Conservation (phyloP, 1,140 invertebrate genomes). For the Phenacoccus solenopsis region DNA sequence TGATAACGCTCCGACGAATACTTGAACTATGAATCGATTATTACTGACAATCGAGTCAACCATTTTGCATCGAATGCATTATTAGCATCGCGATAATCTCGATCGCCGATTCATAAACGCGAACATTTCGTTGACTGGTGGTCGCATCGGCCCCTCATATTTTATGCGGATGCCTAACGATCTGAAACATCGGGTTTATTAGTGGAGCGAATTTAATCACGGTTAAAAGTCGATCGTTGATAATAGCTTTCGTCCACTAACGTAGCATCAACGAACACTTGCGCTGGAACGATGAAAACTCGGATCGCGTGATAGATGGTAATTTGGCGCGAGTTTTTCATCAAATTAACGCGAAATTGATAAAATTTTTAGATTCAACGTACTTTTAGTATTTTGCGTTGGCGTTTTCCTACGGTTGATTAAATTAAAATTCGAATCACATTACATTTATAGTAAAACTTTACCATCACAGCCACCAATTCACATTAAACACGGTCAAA, state of each 20-base stretch:
- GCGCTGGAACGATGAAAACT: no score
- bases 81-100: background rate
- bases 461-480: background rate
- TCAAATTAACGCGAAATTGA: background rate
- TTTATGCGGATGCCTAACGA: no score
- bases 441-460: background rate
- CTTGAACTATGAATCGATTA: conserved; percentile 38
- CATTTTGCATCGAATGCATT: conserved; percentile 10
- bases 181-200: no score
- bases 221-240: no score
- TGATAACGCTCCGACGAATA: conserved; percentile 80
- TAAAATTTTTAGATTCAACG: background rate
- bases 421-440: background rate
- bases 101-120: background rate
- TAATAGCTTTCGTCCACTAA: no score
- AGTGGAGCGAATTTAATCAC: no score
- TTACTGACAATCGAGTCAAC: conserved; percentile 8
- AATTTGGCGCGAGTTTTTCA: no score
- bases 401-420: background rate
- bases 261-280: no score
- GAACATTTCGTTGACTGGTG: no score
- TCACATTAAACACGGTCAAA: background rate
- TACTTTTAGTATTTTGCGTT: background rate
- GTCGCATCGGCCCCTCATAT: no score
- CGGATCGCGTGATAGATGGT: no score